Percentiles rank a stretch among this genome's conserved stretches.
Evolutionary conservation across 1,140 invertebrate genomes (phyloP).

Genomic region (Drosophila pachea): DNA sequence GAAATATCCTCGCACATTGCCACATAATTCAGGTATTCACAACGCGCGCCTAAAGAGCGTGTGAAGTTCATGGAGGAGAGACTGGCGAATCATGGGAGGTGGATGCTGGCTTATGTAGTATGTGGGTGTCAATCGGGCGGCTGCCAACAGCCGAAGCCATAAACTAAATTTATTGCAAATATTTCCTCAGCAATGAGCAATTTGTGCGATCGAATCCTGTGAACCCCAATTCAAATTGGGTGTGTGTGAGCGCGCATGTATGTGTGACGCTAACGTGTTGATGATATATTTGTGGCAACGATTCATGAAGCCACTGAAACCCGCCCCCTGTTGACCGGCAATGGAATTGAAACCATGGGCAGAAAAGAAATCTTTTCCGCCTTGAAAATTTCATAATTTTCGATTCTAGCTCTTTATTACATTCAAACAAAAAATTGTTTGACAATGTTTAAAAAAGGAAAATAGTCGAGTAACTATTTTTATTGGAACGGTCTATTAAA

Average conservation of each 20-base stretch:
- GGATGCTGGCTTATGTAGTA: not conserved
- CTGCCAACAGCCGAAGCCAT: conserved; percentile 68
- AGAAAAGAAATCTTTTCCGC: not conserved
- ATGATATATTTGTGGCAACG: conserved; percentile 67
- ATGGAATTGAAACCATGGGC: conserved; percentile 27
- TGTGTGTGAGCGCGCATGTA: conserved; percentile 17
- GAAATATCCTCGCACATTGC: conserved; percentile 59
- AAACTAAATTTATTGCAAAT: conserved; percentile 79
- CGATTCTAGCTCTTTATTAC: conserved; percentile 1
- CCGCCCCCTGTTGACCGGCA: conserved; percentile 46
- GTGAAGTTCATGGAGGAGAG: conserved; percentile 29
- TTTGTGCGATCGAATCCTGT: conserved; percentile 75
- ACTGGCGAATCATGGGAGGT: no score
- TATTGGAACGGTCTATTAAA: conserved; percentile 18
- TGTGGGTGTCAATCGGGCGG: conserved; percentile 61
- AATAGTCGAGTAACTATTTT: not conserved
- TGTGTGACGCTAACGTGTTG: conserved; percentile 63
- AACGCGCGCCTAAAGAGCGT: conserved; percentile 40
- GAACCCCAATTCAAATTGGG: conserved; percentile 21
- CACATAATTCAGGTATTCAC: conserved; percentile 78
- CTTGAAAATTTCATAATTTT: no score
- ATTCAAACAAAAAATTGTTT: not conserved
- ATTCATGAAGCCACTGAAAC: conserved; percentile 26
- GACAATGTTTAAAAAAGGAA: not conserved
- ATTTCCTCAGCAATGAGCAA: conserved; percentile 78